A percentile compares a stretch with the other conserved stretches of the same genome.
These are phyloP conservation scores for Carcharodon carcharias DNA, from an alignment of 2,797 vertebrate species.

Conservation along the genomic window DNA sequence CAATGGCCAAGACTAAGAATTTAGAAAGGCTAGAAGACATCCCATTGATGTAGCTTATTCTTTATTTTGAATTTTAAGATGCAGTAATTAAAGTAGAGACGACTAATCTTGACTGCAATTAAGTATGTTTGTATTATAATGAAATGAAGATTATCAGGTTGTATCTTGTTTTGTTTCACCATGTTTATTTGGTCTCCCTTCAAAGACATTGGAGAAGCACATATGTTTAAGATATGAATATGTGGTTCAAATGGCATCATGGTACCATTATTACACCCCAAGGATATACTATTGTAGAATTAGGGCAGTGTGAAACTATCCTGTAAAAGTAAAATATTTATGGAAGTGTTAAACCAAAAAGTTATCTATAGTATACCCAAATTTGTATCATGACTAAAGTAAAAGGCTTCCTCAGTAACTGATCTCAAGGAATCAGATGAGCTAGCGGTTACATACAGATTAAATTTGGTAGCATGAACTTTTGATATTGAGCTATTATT, in stretches of 20 bases:
- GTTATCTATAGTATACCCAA: neutral
- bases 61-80: neutral
- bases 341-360: neutral
- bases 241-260: neutral
- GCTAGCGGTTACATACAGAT: neutral
- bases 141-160: neutral
- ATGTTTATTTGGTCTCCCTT: neutral
- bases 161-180: neutral
- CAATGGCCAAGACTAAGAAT: neutral
- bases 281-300: neutral
- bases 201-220: neutral
- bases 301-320: neutral
- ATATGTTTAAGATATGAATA: neutral
- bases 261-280: neutral
- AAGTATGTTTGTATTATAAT: neutral
- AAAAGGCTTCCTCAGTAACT: neutral
- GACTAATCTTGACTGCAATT: neutral
- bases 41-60: neutral
- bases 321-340: neutral
- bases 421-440: neutral
- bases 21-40: neutral
- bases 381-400: neutral
- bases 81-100: neutral
- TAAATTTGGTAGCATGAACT: neutral
- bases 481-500: neutral